Evolutionary conservation across 2,797 vertebrate species (phyloP).

Genomic region (Clamator glandarius): DNA sequence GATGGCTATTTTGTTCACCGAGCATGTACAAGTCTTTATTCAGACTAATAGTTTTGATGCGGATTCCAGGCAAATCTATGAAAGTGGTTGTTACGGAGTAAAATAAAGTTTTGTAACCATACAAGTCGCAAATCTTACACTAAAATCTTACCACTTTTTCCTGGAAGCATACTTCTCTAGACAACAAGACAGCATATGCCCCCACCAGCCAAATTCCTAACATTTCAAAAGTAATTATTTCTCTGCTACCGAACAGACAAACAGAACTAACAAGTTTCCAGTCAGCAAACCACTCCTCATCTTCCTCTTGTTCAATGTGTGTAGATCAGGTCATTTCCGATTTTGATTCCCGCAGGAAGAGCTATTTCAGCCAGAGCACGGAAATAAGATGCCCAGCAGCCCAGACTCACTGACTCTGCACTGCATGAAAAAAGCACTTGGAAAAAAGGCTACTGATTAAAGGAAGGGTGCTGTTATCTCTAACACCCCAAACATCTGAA

Average conservation of each 20-base stretch:
- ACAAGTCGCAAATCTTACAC: neutral
- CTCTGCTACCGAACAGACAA: constrained; percentile 27
- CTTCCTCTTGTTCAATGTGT: neutral
- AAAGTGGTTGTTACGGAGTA: rapidly evolving
- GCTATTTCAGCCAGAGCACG: constrained; percentile 14
- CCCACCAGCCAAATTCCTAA: neutral
- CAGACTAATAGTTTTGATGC: neutral
- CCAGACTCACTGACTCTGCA: constrained; percentile 29
- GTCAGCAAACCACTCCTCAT: constrained; percentile 18
- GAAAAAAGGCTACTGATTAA: constrained; percentile 49
- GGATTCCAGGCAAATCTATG: neutral
- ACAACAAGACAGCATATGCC: neutral
- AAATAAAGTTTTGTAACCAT: neutral
- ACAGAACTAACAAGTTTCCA: constrained; percentile 16
- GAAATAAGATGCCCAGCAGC: constrained; percentile 32
- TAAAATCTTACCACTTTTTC: neutral
- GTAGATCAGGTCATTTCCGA: constrained; percentile 37
- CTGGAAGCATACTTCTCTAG: neutral
- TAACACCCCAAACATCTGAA: constrained; percentile 8
- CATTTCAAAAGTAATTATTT: neutral
- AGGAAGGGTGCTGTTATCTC: constrained; percentile 64
- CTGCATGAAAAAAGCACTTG: constrained; percentile 7
- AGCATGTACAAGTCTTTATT: rapidly evolving
- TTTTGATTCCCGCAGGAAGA: constrained; percentile 32
- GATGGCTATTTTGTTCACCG: neutral